These are phyloP conservation scores for Melipona quadrifasciata DNA, from an alignment of 1,140 invertebrate species.

Conservation along the genomic window DNA sequence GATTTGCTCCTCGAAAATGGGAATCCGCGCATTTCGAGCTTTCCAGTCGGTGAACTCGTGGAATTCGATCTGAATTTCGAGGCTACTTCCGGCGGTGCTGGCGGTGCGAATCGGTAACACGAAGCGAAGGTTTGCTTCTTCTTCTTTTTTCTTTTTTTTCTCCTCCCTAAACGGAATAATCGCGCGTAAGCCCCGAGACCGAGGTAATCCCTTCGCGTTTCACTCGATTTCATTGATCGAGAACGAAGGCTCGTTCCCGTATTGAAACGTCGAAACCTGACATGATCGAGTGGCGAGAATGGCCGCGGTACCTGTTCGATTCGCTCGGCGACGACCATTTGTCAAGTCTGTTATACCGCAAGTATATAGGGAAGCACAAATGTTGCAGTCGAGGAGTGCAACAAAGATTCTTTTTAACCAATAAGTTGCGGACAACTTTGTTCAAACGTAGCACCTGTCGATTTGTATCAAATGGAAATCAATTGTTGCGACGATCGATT, in stretches of 20 bases:
- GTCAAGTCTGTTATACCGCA: conserved; percentile 13
- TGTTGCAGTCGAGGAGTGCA: no score
- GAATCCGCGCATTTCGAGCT: neutral
- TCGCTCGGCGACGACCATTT: neutral
- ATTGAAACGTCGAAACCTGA: conserved; percentile 22
- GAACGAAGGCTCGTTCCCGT: neutral
- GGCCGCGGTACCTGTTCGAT: conserved; percentile 45
- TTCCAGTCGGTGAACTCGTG: neutral
- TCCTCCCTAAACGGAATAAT: conserved; percentile 14
- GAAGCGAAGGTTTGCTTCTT: neutral
- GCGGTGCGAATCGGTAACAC: conserved; percentile 6
- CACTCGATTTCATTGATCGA: conserved; percentile 1
- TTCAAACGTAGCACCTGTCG: no score
- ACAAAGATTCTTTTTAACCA: neutral
- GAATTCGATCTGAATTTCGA: neutral
- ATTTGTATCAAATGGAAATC: no score
- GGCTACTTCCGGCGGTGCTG: neutral
- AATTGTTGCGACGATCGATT: no score
- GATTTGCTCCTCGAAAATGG: neutral
- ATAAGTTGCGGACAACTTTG: no score
- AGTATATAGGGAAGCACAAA: neutral
- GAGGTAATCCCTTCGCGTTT: conserved; percentile 20
- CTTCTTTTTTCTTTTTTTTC: conserved; percentile 11
- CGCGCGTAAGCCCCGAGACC: neutral
- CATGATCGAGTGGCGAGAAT: conserved; percentile 32